These are phyloP conservation scores for Montipora capricornis DNA, from an alignment of 64 coral and sea anemone species.

Conservation along the genomic window DNA sequence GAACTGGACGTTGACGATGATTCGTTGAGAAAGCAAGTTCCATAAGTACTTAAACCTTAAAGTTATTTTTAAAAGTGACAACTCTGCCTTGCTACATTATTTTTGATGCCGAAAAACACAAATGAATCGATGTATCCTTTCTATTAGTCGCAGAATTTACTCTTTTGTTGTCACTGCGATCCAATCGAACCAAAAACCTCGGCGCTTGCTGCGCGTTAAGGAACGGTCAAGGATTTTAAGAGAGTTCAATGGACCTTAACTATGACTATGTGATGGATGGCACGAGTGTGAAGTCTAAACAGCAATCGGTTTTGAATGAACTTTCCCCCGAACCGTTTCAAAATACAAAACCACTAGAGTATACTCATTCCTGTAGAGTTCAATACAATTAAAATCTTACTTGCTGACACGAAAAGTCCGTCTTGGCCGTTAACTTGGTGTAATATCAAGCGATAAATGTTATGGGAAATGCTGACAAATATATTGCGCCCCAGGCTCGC, in stretches of 20 bases:
- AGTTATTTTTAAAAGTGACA: neutral
- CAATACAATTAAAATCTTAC: neutral
- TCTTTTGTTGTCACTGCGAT: neutral
- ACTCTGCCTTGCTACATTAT: neutral
- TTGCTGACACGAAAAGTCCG: neutral
- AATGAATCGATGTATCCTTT: neutral
- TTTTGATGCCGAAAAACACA: neutral
- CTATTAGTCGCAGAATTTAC: neutral
- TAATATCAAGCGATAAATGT: neutral
- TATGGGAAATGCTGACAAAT: conserved; percentile 1
- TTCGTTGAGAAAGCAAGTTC: too few relatives aligned
- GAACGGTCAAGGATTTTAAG: neutral
- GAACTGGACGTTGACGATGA: too few relatives aligned
- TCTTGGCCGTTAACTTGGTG: neutral
- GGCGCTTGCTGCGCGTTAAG: neutral
- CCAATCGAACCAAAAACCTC: neutral
- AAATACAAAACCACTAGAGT: too few relatives aligned
- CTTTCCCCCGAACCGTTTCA: too few relatives aligned
- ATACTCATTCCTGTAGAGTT: too few relatives aligned
- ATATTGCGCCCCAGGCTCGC: neutral
- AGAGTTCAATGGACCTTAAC: neutral
- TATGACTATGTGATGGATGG: neutral
- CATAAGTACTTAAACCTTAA: neutral
- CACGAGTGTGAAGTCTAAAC: neutral
- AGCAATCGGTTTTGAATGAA: neutral